Evolutionary conservation across 2,888 invertebrate species (phyloP).

Genomic region (Lasioglossum morio): DNA sequence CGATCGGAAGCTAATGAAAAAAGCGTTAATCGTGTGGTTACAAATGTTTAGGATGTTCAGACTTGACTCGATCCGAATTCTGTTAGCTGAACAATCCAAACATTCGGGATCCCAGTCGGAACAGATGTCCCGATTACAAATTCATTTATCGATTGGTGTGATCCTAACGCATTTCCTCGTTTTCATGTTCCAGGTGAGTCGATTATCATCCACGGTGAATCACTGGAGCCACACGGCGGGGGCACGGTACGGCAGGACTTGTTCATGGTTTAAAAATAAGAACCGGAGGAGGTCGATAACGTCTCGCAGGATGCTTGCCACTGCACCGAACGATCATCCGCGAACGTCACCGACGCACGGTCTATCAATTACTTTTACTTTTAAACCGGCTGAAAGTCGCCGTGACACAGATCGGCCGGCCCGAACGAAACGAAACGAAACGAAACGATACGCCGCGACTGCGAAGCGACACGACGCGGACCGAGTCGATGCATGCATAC

Average conservation of each 20-base stretch:
- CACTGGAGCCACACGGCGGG: not conserved
- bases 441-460: not conserved
- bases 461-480: not conserved
- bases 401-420: slow-evolving; percentile 56
- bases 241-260: not conserved
- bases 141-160: not conserved
- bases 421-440: slow-evolving; percentile 37
- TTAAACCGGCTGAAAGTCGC: slow-evolving; percentile 49
- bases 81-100: no score
- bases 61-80: no score
- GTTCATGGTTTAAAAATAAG: not conserved
- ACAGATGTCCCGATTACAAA: no score
- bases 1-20: no score
- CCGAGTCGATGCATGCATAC: not conserved
- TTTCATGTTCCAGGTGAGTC: slow-evolving; percentile 36
- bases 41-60: no score
- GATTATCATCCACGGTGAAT: not conserved
- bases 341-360: slow-evolving; percentile 8
- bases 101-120: no score
- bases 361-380: slow-evolving; percentile 59
- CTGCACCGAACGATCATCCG: slow-evolving; percentile 31
- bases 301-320: not conserved
- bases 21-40: no score
- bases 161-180: not conserved
- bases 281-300: not conserved